phyloP scores from a whole-genome alignment of 2,888 invertebrate species.

The Tineola bisselliella region DNA sequence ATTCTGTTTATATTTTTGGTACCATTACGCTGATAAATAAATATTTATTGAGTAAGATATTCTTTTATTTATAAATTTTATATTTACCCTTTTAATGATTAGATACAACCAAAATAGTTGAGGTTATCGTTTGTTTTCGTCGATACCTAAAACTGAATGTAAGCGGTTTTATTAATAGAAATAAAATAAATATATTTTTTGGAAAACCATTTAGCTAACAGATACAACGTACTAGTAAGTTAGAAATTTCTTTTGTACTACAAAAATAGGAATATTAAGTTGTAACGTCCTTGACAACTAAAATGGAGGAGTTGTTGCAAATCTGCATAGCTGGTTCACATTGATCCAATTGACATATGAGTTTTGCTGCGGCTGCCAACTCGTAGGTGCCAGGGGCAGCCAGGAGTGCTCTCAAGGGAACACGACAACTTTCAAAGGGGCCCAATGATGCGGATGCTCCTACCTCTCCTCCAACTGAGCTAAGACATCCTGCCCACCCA shows the following conservation, averaged over 20 bases:
- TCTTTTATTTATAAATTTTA: neutral
- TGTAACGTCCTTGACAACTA: constrained; percentile 29
- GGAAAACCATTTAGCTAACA: too few species aligned
- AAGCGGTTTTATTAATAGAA: too few species aligned
- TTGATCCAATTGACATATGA: constrained; percentile 34
- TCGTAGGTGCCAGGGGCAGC: constrained; percentile 75
- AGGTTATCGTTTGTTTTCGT: too few species aligned
- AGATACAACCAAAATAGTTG: too few species aligned
- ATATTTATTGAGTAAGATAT: constrained; percentile 6
- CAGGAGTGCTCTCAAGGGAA: constrained; percentile 70
- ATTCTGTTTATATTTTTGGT: constrained; percentile 5
- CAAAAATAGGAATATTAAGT: too few species aligned
- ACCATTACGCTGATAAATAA: constrained; percentile 9
- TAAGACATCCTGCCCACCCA: constrained; percentile 57
- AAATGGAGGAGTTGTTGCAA: constrained; percentile 43
- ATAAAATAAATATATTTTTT: too few species aligned
- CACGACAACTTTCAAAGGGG: constrained; percentile 60
- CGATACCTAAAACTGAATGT: too few species aligned
- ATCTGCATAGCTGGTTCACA: constrained; percentile 23
- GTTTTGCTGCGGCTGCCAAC: constrained; percentile 70
- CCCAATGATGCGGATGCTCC: constrained; percentile 52
- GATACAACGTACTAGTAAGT: too few species aligned
- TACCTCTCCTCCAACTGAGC: constrained; percentile 45
- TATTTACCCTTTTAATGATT: too few species aligned
- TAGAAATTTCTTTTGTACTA: too few species aligned